Evolutionary conservation across 1,140 invertebrate genomes (phyloP), one percentile per base, ranked within the genome.

Genomic region (Pachyrhynchus sulphureomaculatus): DNA sequence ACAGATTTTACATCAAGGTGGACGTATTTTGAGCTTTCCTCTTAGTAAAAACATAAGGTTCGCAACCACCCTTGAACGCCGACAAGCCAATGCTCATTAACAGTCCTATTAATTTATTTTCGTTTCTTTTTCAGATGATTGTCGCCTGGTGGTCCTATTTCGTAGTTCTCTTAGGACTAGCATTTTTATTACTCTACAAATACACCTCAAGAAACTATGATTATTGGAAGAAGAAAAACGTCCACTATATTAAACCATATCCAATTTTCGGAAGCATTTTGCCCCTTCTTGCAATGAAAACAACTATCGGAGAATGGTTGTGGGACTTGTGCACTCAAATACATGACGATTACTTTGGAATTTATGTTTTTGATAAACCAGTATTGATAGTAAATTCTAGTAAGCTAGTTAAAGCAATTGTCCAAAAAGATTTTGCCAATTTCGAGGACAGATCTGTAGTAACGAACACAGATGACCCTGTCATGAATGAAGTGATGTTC

Each of bases 391-490:
- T 70, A 0, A 68, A 75, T 48, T 77, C 79, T 64, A 77, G 76
- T 0, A 74, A 82, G 44, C 23, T 82, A 0, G 73, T 82, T 9
- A 81, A 80, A 65, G 53, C 71, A 2, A 72, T 83, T 2, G 49
- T 78, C 12, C 68, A 80, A 4, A 79, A 78, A 62, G 80, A 83
- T 66, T 83, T 81, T 62, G 20, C 55, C 17, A 37, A 81, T 70
- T 85, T 85, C 62, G 68, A 76, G 3, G 79, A 84, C 57, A 73
- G 78, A 9, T 39, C 78, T 62, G 71, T 80, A 39, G 78, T 72
- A 65, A 69, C 68, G 5, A 78, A 78, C 48, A 68, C 77, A 1
- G 71, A 80, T 42, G 81, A 84, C 58, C 76, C 82, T 6, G 44
- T 85, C 4, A 17, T 33, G 1, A 54, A 37, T 3, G 57, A 66